Conservation (phyloP, 2,797 vertebrate species). For the Graptemys geographica region DNA sequence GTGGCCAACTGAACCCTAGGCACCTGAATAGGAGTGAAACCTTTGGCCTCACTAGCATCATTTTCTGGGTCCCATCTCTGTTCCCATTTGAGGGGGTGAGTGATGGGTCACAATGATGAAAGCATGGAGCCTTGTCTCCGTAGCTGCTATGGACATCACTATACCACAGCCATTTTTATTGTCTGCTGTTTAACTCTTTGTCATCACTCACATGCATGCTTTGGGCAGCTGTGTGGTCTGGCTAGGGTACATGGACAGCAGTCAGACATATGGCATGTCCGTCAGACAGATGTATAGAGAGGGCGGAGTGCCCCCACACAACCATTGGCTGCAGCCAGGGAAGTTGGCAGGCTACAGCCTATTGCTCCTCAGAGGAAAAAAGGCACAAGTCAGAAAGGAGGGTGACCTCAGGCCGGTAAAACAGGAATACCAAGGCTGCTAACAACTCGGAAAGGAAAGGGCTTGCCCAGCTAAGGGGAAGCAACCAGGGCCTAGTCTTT, state of each 20-base stretch:
- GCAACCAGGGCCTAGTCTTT: background rate
- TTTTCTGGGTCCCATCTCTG: background rate
- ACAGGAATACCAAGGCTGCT: background rate
- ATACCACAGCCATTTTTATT: background rate
- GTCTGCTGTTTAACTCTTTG: background rate
- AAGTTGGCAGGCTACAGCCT: background rate
- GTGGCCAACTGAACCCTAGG: background rate
- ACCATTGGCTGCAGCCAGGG: background rate
- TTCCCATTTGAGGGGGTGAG: background rate
- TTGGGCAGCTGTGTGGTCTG: background rate
- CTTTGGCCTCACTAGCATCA: background rate
- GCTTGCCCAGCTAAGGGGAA: background rate
- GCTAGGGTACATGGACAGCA: background rate
- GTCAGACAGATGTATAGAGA: background rate
- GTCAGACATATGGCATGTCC: background rate
- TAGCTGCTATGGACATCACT: background rate
- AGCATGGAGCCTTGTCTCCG: too few species aligned
- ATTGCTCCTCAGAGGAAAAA: background rate
- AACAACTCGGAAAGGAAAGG: background rate
- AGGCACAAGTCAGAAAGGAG: background rate
- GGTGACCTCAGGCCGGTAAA: background rate
- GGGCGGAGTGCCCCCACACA: background rate
- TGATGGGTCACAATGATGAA: background rate
- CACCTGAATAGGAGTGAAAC: background rate
- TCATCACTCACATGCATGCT: background rate